phyloP scores from a whole-genome alignment of 2,888 invertebrate genomes.

The Tortricodes alternella region DNA sequence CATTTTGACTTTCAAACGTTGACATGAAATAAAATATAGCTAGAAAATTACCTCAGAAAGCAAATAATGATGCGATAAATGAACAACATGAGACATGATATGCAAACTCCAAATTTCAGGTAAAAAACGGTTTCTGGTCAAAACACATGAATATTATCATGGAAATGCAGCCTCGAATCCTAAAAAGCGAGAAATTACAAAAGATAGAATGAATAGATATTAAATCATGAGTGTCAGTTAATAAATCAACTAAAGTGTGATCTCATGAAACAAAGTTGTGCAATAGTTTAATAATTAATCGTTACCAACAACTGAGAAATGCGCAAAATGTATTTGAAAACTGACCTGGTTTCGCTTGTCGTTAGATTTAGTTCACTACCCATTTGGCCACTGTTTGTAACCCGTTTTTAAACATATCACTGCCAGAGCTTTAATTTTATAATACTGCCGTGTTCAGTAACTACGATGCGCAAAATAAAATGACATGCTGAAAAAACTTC shows the following conservation, averaged over 20 bases:
- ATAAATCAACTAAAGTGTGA: neutral
- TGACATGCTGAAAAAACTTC: slow-evolving; percentile 29
- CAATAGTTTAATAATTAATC: slow-evolving; percentile 45
- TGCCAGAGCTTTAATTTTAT: slow-evolving; percentile 23
- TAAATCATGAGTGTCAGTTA: slow-evolving; percentile 1
- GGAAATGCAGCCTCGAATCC: slow-evolving; percentile 42
- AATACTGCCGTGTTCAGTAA: slow-evolving; percentile 15
- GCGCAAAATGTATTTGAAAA: slow-evolving; percentile 18
- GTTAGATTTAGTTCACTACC: slow-evolving; percentile 70
- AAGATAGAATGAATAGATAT: slow-evolving; percentile 23
- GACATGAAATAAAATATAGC: neutral
- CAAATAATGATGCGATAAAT: slow-evolving; percentile 60
- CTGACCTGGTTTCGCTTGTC: slow-evolving; percentile 64
- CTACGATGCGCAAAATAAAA: slow-evolving; percentile 36
- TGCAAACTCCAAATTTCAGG: slow-evolving; percentile 57
- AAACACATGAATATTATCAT: slow-evolving; percentile 37
- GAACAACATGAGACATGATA: slow-evolving; percentile 49
- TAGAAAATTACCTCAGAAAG: slow-evolving; percentile 60
- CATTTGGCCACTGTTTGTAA: slow-evolving; percentile 70
- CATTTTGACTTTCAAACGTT: too few species aligned
- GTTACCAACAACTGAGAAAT: slow-evolving; percentile 34
- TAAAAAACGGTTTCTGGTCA: slow-evolving; percentile 54
- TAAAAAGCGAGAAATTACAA: slow-evolving; percentile 45
- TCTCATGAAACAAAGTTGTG: slow-evolving; percentile 9
- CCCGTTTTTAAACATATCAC: slow-evolving; percentile 66